Base-by-base conservation (phyloP, 1,140 invertebrate genomes). In the Drosophila suzukii region DNA sequence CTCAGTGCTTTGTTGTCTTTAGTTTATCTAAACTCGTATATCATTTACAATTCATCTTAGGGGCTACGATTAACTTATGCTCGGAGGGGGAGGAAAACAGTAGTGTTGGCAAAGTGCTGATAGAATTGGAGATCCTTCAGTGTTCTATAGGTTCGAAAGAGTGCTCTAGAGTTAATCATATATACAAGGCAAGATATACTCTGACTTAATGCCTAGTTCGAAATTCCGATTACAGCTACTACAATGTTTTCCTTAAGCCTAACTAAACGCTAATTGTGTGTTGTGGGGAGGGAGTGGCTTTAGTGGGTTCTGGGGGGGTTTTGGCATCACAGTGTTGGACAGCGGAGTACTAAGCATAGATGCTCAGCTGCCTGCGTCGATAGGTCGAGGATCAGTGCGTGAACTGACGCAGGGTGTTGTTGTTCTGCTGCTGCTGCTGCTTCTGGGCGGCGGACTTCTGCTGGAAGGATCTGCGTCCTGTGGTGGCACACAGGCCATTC, bases 341-440 rank as follows among this genome's bases (percentile, higher is more conserved):
- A 65, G 38, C 44, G 57, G 34, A 38, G 77, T 90, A 90, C 82
- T 90, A 90, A 75, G 88, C 88, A 41, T 66, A 74, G 47, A 90
- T 90, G 79, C 88, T 90, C 50, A 90, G 74, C 75, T 88, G 82
- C 49, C 86, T 68, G 71, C 88, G 86, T 57, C 88, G 65, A 65
- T 90, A 90, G 77, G 83, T 73, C 62, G 80, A 58, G 66, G 79
- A 90, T 90, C 88, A 90, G 86, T 90, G 88, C 41, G 68, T 76
- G 61, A 81, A 83, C 65, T 81, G 83, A 10, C 89, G 78, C 70
- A 89, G 55, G 10, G 82, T 86, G 67, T 70, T 63, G 58, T 65
- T 76, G 58, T 46, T 74, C 49, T 74, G 62, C 59, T 55, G 39
- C 24, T 55, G 17, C 47, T 41, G 70, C 68, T 75, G 39, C 24